Conservation (phyloP, 2,797 vertebrate genomes). For the Poeciliopsis paucimaculata region DNA sequence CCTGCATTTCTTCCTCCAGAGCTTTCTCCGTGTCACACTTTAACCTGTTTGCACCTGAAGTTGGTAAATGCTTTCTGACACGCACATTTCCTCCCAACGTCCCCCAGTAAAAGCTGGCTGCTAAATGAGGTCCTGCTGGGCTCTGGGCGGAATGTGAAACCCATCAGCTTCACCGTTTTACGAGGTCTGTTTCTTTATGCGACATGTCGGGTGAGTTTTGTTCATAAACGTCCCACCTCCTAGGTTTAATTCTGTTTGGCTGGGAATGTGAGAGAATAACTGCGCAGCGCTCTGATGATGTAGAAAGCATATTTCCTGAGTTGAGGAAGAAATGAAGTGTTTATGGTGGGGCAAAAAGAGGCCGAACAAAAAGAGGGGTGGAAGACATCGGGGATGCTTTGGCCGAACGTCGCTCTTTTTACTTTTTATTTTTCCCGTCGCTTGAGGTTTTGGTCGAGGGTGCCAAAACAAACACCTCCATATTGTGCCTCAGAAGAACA, state of each 20-base stretch:
- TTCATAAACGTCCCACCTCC: conserved; percentile 27
- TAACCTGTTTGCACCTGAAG: conserved; percentile 32
- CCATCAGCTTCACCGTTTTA: conserved; percentile 33
- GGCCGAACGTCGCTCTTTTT: conserved; percentile 20
- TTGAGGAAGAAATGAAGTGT: conserved; percentile 49
- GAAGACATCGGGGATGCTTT: conserved; percentile 51
- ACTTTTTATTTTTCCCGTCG: conserved; percentile 24
- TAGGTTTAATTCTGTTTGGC: conserved; percentile 43
- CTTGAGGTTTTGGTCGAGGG: conserved; percentile 38
- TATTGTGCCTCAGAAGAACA: conserved; percentile 56
- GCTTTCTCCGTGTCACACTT: conserved; percentile 36
- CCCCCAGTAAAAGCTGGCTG: conserved; percentile 34
- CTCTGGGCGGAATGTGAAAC: conserved; percentile 36
- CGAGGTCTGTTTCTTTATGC: conserved; percentile 37
- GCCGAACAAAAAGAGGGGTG: conserved; percentile 16
- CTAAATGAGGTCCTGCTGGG: conserved; percentile 47
- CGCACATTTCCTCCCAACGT: conserved; percentile 50
- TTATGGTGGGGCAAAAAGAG: conserved; percentile 46
- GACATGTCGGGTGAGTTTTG: conserved; percentile 22
- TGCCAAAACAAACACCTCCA: conserved; percentile 70
- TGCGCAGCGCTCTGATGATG: conserved; percentile 45
- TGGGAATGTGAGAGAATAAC: conserved; percentile 44
- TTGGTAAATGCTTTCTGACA: conserved; percentile 58
- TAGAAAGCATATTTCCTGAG: conserved; percentile 61
- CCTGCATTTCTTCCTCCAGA: conserved; percentile 32